phyloP scores from a whole-genome alignment of 2,888 invertebrate genomes.

The Sphaeridia pumilis region DNA sequence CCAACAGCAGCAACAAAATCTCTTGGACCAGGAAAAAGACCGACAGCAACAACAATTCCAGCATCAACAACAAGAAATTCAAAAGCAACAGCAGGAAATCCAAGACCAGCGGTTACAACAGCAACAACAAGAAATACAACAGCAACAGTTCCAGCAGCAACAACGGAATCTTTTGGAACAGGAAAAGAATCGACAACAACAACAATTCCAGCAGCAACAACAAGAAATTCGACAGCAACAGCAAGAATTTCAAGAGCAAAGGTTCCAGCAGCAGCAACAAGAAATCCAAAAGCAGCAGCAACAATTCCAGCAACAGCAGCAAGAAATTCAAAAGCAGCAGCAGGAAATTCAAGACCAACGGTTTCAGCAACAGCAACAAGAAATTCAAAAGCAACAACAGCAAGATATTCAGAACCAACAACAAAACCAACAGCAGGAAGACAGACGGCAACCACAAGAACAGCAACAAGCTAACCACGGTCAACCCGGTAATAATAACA shows the following conservation, averaged over 20 bases:
- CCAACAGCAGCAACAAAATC: background rate
- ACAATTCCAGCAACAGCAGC: background rate
- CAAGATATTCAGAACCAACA: background rate
- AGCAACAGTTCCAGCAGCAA: too few relatives aligned
- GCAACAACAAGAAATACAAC: too few relatives aligned
- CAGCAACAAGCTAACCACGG: too few relatives aligned
- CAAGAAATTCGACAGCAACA: too few relatives aligned
- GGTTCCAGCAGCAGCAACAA: background rate
- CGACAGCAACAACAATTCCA: background rate
- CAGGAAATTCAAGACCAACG: background rate
- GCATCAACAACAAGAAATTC: background rate
- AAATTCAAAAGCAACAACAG: background rate
- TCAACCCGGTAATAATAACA: too few relatives aligned
- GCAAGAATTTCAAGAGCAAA: background rate
- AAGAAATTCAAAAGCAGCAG: background rate
- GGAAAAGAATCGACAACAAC: background rate
- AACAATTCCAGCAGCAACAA: background rate
- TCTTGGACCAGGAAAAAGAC: background rate
- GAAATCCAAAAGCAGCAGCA: background rate
- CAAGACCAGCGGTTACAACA: too few relatives aligned
- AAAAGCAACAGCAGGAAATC: background rate
- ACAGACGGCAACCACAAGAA: background rate
- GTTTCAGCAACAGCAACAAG: too few relatives aligned
- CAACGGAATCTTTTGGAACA: too few relatives aligned
- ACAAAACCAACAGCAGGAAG: conserved; percentile 1